Conservation (phyloP, 2,113 vertebrate genomes). For the Prietella phreatophila region DNA sequence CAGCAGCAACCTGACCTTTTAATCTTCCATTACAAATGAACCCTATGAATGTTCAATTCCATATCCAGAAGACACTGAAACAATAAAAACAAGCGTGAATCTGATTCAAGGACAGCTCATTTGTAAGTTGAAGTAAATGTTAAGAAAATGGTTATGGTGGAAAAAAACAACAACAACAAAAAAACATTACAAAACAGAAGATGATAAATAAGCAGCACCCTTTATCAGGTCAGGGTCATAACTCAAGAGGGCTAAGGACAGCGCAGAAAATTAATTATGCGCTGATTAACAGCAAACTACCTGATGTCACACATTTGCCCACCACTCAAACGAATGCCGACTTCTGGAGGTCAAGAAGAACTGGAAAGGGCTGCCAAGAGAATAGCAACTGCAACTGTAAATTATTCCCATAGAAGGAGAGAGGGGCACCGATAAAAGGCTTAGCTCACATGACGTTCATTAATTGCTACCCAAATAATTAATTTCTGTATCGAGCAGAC, state of each 20-base stretch:
- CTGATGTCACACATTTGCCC: slow-evolving; percentile 51
- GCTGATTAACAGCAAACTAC: slow-evolving; percentile 57
- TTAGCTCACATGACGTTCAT: slow-evolving; percentile 58
- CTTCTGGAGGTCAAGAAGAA: slow-evolving; percentile 62
- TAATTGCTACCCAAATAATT: slow-evolving; percentile 63
- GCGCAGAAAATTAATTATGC: slow-evolving; percentile 58
- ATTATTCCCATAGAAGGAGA: slow-evolving; percentile 57
- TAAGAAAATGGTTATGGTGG: slow-evolving; percentile 6
- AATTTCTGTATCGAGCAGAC: slow-evolving; percentile 53
- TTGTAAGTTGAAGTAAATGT: not conserved
- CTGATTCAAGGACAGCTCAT: slow-evolving; percentile 21
- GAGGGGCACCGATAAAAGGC: slow-evolving; percentile 58
- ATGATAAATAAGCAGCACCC: slow-evolving; percentile 49
- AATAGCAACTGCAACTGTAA: slow-evolving; percentile 55
- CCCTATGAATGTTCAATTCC: slow-evolving; percentile 13
- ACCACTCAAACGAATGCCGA: slow-evolving; percentile 36
- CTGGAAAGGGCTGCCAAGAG: slow-evolving; percentile 60
- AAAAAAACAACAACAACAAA: slow-evolving; percentile 1
- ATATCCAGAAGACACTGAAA: not conserved
- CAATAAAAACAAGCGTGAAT: not conserved
- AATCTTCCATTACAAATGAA: slow-evolving; percentile 3
- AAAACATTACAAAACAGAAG: not conserved
- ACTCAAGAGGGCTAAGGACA: slow-evolving; percentile 56
- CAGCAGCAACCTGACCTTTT: slow-evolving; percentile 16
- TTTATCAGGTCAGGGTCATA: slow-evolving; percentile 54